A percentile compares a stretch with the other conserved stretches of the same genome.
These are phyloP conservation scores for Bembecia ichneumoniformis DNA, from an alignment of 2,888 invertebrate genomes.

Conservation along the genomic window DNA sequence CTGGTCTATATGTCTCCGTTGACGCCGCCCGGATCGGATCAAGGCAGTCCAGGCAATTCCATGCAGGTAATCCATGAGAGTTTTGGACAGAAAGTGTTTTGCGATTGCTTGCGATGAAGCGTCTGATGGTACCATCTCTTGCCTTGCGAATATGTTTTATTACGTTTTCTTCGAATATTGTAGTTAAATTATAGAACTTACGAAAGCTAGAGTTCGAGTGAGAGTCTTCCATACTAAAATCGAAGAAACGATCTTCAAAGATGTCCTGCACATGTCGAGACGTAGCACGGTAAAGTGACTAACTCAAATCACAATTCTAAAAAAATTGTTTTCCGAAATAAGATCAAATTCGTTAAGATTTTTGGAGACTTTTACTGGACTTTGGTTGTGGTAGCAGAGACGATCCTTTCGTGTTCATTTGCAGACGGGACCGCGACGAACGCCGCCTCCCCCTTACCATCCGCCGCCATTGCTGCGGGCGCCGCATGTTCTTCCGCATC, in stretches of 20 bases:
- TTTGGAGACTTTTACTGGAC: too few species aligned
- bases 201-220: too few species aligned
- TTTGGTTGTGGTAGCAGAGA: not conserved
- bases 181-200: too few species aligned
- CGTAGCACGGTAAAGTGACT: too few species aligned
- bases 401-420: slow-evolving; percentile 13
- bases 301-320: too few species aligned
- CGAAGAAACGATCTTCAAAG: too few species aligned
- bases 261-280: too few species aligned
- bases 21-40: slow-evolving; percentile 91
- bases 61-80: slow-evolving; percentile 59
- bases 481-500: slow-evolving; percentile 37
- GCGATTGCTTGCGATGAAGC: slow-evolving; percentile 40
- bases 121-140: slow-evolving; percentile 52
- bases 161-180: slow-evolving; percentile 9
- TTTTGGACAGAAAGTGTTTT: slow-evolving; percentile 16
- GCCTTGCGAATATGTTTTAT: slow-evolving; percentile 41
- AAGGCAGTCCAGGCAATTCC: slow-evolving; percentile 84
- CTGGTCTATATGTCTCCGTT: slow-evolving; percentile 85
- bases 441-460: slow-evolving; percentile 85
- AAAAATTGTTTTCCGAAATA: too few species aligned
- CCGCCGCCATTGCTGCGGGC: slow-evolving; percentile 64
- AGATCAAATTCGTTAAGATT: too few species aligned
- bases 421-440: slow-evolving; percentile 76
- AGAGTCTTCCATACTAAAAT: too few species aligned